These are phyloP conservation scores for Eupithecia inturbata DNA, from an alignment of 2,888 invertebrate genomes.

Conservation along the genomic window DNA sequence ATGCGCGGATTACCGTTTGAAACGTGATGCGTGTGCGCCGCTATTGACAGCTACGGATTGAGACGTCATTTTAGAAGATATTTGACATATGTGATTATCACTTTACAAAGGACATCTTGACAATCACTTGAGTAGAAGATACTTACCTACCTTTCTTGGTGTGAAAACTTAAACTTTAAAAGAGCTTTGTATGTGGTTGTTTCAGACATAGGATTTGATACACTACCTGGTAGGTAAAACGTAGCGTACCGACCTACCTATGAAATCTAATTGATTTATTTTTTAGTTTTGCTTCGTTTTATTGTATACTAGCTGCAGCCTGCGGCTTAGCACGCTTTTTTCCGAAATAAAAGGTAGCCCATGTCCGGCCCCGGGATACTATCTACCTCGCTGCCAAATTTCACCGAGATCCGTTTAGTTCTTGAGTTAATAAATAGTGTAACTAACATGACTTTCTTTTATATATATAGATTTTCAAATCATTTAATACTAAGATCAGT, in stretches of 20 bases:
- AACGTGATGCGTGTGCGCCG: constrained; percentile 54
- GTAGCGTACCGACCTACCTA: not conserved
- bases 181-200: not conserved
- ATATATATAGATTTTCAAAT: too few relatives aligned
- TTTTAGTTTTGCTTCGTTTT: not conserved
- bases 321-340: too few relatives aligned
- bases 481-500: too few relatives aligned
- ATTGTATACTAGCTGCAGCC: too few relatives aligned
- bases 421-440: too few relatives aligned
- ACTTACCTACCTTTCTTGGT: not conserved
- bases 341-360: too few relatives aligned
- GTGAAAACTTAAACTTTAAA: not conserved
- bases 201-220: too few relatives aligned
- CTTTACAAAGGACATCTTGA: not conserved
- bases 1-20: constrained; percentile 59
- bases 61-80: constrained; percentile 41
- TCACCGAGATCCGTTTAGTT: too few relatives aligned
- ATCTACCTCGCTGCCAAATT: too few relatives aligned
- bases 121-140: not conserved
- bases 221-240: not conserved
- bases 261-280: not conserved
- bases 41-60: constrained; percentile 54
- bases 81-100: constrained; percentile 18
- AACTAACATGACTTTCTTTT: too few relatives aligned
- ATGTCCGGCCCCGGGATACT: too few relatives aligned